Conservation (phyloP, 2,797 vertebrate genomes). For the Steatocranus sp. region DNA sequence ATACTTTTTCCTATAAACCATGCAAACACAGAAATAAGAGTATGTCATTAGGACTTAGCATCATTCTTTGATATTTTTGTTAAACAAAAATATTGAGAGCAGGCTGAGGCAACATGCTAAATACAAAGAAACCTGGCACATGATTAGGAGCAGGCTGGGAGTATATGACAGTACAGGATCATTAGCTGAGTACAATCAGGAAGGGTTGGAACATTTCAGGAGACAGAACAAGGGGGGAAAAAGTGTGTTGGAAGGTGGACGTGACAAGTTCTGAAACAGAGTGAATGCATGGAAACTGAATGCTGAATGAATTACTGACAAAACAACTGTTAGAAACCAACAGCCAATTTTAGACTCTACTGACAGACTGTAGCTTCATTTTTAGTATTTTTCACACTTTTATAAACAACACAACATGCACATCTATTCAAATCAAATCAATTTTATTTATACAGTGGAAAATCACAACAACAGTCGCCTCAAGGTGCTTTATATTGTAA, state of each 20-base stretch:
- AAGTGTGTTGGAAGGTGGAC: background rate
- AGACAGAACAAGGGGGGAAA: background rate
- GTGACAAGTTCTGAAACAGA: background rate
- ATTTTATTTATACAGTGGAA: rapidly evolving
- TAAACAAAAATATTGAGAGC: background rate
- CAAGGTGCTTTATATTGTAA: background rate
- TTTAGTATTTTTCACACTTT: background rate
- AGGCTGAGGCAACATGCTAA: background rate
- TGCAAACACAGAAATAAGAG: background rate
- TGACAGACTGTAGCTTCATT: background rate
- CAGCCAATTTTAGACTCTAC: background rate
- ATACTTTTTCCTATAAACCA: background rate
- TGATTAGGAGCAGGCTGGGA: background rate
- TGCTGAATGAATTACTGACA: background rate
- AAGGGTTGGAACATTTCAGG: background rate
- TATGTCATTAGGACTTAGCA: background rate
- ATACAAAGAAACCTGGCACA: background rate
- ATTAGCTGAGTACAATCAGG: background rate
- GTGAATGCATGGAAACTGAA: background rate
- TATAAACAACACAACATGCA: background rate
- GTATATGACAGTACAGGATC: background rate
- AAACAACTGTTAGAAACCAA: background rate
- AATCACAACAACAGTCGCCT: background rate
- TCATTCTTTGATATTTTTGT: background rate
- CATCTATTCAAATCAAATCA: background rate